Evolutionary conservation across 2,888 invertebrate genomes (phyloP).

Genomic region (Cordilura impudica): DNA sequence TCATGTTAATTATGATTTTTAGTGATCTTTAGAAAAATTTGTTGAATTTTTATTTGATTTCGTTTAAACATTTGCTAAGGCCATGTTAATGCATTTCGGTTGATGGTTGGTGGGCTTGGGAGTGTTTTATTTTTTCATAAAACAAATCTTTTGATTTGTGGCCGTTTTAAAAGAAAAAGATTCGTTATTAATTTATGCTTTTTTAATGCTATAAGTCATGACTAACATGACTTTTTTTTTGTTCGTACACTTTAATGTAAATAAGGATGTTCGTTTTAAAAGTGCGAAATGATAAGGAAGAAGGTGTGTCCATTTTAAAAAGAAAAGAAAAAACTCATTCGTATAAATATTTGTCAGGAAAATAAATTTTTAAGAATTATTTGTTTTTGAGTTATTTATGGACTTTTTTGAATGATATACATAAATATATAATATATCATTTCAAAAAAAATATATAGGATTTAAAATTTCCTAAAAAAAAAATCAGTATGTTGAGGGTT

Average conservation of each 20-base stretch:
- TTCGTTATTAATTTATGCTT: conserved; percentile 39
- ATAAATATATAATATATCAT: no score
- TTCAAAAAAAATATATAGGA: no score
- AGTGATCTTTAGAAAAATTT: background rate
- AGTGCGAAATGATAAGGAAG: conserved; percentile 27
- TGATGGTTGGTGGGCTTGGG: conserved; percentile 9
- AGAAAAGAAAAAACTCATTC: no score
- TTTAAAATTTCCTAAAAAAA: no score
- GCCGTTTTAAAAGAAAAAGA: conserved; percentile 17
- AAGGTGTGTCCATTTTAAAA: background rate
- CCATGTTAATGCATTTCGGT: background rate
- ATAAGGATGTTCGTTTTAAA: conserved; percentile 47
- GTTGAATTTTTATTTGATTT: background rate
- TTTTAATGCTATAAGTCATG: conserved; percentile 41
- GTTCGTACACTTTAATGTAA: background rate
- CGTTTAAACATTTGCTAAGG: background rate
- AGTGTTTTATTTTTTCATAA: conserved; percentile 18
- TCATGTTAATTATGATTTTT: background rate
- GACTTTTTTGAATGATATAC: no score
- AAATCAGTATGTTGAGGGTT: no score
- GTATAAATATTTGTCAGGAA: no score
- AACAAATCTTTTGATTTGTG: conserved; percentile 24
- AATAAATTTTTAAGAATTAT: no score
- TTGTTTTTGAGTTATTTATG: no score
- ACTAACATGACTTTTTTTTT: conserved; percentile 33